Evolutionary conservation across 2,888 invertebrate genomes (phyloP), one percentile per base, ranked within the genome.

Genomic region (Lasioglossum calceatum): DNA sequence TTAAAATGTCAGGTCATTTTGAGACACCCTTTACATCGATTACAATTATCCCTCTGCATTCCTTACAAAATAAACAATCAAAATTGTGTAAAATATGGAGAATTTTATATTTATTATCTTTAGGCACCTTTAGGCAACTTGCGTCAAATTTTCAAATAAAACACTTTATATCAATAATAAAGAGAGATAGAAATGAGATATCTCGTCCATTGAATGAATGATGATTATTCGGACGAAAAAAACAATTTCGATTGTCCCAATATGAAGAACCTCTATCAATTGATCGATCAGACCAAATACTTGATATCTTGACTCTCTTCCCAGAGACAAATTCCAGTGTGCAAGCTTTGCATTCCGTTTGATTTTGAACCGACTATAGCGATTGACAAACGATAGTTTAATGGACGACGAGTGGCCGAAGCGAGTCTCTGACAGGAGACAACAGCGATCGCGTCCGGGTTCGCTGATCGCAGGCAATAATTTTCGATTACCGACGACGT

Each of bases 311-410:
- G 70, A 39, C 10, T 77, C 27, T 2, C 5, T 4, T 12, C 64
- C 10, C n/a, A 23, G 12, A 14, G 44, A 3, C 16, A 19, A 77
- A 61, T 12, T 64, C 70, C 4, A 7, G 32, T 8, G n/a, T 42
- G n/a, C 70, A 23, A 12, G 67, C 1, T 32, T 54, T 10, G 39
- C 75, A 64, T 79, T 77, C 82, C 79, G 80, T 86, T 88, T 39
- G 42, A 76, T 84, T 71, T 71, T n/a, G 39, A 71, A 64, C 1
- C 71, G 72, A 19, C 42, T 70, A 27, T 32, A 61, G 27, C 77
- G 81, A 61, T 70, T 77, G 82, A 87, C 76, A 77, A 87, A 90
- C 77, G 88, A 76, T 78, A 71, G 19, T 87, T 90, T 87, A 88
- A 90, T 73, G 73, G 70, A 42, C 42, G 42, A 42, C 23, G 71